Evolutionary conservation across 2,113 vertebrate species (phyloP).

Genomic region (Colaptes auratus): DNA sequence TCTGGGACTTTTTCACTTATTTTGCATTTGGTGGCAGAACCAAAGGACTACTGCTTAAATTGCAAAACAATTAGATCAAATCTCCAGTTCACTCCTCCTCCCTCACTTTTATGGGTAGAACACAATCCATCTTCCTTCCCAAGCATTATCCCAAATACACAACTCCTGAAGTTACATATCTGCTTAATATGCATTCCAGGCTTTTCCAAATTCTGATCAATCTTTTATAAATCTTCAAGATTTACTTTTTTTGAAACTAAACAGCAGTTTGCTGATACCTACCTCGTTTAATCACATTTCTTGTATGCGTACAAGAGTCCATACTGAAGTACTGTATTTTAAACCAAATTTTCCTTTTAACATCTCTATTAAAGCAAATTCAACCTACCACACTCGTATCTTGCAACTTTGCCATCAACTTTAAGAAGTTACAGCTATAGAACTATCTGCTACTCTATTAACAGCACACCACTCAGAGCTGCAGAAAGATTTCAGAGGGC

Average conservation of each 20-base stretch:
- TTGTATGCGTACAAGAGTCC: neutral
- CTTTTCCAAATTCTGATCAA: neutral
- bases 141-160: neutral
- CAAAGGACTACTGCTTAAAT: neutral
- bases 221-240: neutral
- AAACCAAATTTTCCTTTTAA: neutral
- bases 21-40: neutral
- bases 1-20: neutral
- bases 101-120: neutral
- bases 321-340: neutral
- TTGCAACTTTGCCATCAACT: neutral
- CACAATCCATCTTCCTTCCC: neutral
- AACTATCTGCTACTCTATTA: neutral
- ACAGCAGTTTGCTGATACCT: neutral
- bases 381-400: neutral
- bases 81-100: neutral
- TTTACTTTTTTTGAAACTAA: neutral
- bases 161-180: neutral
- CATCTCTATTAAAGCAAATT: neutral
- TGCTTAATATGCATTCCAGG: rapidly evolving
- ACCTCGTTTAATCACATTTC: neutral
- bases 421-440: neutral
- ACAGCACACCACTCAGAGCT: neutral
- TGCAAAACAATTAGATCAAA: neutral
- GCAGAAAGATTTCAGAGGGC: neutral